Evolutionary conservation across 2,888 invertebrate genomes (phyloP), one percentile per base, ranked within the genome.

Genomic region (Beris chalybata): DNA sequence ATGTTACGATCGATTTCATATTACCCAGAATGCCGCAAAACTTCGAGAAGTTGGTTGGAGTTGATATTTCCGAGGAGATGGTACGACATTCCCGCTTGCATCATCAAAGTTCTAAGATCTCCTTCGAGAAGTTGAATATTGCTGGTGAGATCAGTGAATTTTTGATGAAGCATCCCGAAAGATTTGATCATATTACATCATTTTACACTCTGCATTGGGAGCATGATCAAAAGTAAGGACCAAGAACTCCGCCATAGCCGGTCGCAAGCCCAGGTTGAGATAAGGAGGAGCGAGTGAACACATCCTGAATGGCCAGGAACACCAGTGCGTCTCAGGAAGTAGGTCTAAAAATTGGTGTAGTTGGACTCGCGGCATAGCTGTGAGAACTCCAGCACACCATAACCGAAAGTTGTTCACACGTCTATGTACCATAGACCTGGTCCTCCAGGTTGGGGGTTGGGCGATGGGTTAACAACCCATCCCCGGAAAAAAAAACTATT

Each of bases 201-300:
- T 91, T 92, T 76, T 91, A 91, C 76, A 87, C 90, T 69, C 81
- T 93, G 4, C 91, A 92, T 74, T 92, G 92, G 92, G 86, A 92
- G 38, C 85, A 85, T 71, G 85, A 91, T 74, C 88, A 89, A 77
- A 83, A 85, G 89, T 89, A 82, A 81, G 84, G 63, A 44, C 7
- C 13, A 4, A 44, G 12, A 44, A 11, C 12, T 44, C 12, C 7
- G 7, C 12, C 12, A 11, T 7, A 44, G n/a, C n/a, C n/a, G n/a
- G n/a, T n/a, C n/a, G n/a, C n/a, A n/a, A n/a, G n/a, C n/a, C n/a
- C n/a, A n/a, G n/a, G n/a, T n/a, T n/a, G n/a, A n/a, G n/a, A n/a
- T n/a, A n/a, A n/a, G n/a, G n/a, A n/a, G n/a, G n/a, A n/a, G n/a
- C n/a, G n/a, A n/a, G n/a, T n/a, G n/a, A n/a, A n/a, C n/a, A n/a